Evolutionary conservation across 2,797 vertebrate species (phyloP), one percentile per base, ranked within the genome.

Genomic region (Lates japonicus): DNA sequence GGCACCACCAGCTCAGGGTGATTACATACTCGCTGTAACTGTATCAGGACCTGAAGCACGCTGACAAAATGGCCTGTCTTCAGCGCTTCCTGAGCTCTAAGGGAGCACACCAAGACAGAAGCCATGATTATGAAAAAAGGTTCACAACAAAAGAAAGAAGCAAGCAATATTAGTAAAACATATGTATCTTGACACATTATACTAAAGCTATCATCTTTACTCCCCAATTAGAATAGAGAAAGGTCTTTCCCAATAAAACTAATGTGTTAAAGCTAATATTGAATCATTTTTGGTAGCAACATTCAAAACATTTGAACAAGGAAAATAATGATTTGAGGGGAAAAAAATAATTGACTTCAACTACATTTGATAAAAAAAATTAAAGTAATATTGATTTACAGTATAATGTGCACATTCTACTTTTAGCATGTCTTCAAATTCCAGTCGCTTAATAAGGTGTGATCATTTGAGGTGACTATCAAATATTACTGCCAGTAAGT

Each of bases 41-140:
- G 97, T 96, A 98, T 97, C 90, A 98, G 92, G 13, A 98, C 97
- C 5, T 97, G 96, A 76, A 98, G 96, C 70, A 98, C 97, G 41
- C 97, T 97, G 76, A 98, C 97, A 87, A 98, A 98, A 87, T 97
- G 97, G 2, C 97, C 97, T 0, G 97, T 97, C 92, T 98, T 98
- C 69, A 98, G 92, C 1, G 97, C 97, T 84, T 98, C 97, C 83
- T 98, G 97, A 61, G 97, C 95, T 79, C 97, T 98, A 76, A 1
- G 14, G 60, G 68, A 57, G 31, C 12, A 81, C 8, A 87, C 2
- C 25, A 10, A 68, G 20, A 87, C 12, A 78, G 35, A 57, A 25
- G 22, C 66, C 1, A 75, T 33, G 4, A 44, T 60, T 8, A 64
- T 20, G 2, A 69, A 52, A 67, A 16, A 54, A 11, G 6, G 29